phyloP scores from a whole-genome alignment of 2,888 invertebrate genomes.

The Tupiocoris notatus region DNA sequence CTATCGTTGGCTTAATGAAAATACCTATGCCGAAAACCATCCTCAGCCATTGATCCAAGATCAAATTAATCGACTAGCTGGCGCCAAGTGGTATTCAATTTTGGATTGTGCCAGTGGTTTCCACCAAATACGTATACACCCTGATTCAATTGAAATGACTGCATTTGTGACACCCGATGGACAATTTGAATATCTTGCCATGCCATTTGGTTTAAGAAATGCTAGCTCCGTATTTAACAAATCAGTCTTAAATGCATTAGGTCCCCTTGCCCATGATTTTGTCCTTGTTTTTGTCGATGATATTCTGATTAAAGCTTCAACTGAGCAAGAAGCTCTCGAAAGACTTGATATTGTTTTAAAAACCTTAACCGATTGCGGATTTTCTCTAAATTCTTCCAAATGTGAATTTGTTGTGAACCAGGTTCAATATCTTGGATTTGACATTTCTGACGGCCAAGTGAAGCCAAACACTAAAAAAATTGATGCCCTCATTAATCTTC shows the following conservation, averaged over 20 bases:
- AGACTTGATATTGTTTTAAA: neutral
- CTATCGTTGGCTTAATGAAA: slow-evolving; percentile 1
- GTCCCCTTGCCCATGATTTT: slow-evolving; percentile 48
- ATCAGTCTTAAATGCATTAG: slow-evolving; percentile 51
- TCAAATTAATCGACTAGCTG: slow-evolving; percentile 47
- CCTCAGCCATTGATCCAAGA: slow-evolving; percentile 46
- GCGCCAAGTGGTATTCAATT: slow-evolving; percentile 50
- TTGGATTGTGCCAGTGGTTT: slow-evolving; percentile 40
- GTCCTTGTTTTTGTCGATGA: slow-evolving; percentile 51
- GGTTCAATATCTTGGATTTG: slow-evolving; percentile 34
- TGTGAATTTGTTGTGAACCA: slow-evolving; percentile 14
- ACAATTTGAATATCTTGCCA: slow-evolving; percentile 3
- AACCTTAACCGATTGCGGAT: neutral
- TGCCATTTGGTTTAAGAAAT: slow-evolving; percentile 7
- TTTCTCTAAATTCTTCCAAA: slow-evolving; percentile 35
- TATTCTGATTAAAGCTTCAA: slow-evolving; percentile 48
- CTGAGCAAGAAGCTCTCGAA: slow-evolving; percentile 1
- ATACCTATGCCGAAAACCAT: neutral
- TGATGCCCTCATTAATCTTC: neutral
- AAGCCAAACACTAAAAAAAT: neutral
- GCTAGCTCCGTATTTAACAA: slow-evolving; percentile 1
- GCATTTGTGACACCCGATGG: slow-evolving; percentile 1
- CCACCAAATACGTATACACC: slow-evolving; percentile 11
- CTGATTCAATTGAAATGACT: neutral
- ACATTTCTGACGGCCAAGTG: neutral